Evolutionary conservation across 2,888 invertebrate genomes (phyloP), one percentile per base, ranked within the genome.

Genomic region (Erebia ligea): DNA sequence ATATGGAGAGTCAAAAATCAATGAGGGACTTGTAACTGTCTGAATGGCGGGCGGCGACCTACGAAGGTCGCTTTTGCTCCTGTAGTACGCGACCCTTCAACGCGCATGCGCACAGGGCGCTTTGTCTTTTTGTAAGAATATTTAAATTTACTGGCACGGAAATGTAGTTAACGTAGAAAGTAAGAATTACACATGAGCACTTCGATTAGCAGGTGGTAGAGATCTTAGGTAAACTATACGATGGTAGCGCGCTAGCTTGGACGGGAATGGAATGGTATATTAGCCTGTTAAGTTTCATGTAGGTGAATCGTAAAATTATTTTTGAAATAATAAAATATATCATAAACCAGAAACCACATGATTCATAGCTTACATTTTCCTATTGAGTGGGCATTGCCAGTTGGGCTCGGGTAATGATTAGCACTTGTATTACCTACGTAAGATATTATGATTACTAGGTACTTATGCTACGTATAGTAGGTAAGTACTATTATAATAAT

Each of bases 1-100:
- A 87, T 84, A 79, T 88, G 87, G 84, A 80, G 77, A 77, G 85
- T 84, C 83, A 85, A 91, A 92, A 92, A 92, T 91, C 91, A 91
- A 92, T 91, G 91, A 86, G 82, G 78, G 78, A 34, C 34, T 81
- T 80, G 79, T 57, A 25, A 57, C 42, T 77, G 80, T 78, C 84
- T 91, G 87, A 91, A 91, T 90, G 91, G 86, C 84, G 84, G 88
- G 85, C 86, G 85, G 83, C 87, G 90, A 91, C 90, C 91, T 90
- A 84, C 81, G 87, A 90, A 91, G 91, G 92, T 90, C 91, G 91
- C 77, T 77, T 80, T 76, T 77, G 17, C 81, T 80, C 81, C 82
- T 81, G 90, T 91, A 90, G 87, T 92, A 91, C 91, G 88, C 81
- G 85, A 85, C 81, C 82, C 84, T 79, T 78, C 77, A 83, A 19